Evolutionary conservation across 2,797 vertebrate species (phyloP), one percentile per base, ranked within the genome.

Genomic region (Propithecus deckenii): DNA sequence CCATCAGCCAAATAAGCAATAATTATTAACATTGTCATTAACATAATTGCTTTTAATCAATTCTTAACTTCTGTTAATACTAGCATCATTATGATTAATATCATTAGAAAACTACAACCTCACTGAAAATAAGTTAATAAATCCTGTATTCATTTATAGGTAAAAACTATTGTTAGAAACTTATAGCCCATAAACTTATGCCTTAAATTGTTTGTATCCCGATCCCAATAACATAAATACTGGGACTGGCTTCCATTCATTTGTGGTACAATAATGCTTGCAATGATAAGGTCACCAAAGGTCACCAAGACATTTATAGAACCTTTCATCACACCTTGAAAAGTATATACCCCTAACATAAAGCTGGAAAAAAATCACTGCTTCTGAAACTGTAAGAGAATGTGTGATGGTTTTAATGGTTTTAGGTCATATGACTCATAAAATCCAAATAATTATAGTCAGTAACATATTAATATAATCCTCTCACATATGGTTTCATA

Each of bases 391-490:
- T 65, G 52, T 41, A 28, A 94, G n/a, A 91, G 30, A 93, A 52
- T 86, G 59, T 50, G 14, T 59, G 7, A 35, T 81, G 32, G 10
- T 74, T 97, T 97, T 85, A 94, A 32, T 74, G 15, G 14, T 85
- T 96, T 98, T 87, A 89, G n/a, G 86, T 97, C 91, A 74, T 52
- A 57, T 88, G 87, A 90, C 15, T 96, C 91, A 90, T 80, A 90
- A 97, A 95, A 83, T 23, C 96, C 81, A 95, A 93, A 83, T 91
- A 93, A 97, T 91, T 96, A 67, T 81, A 97, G 30, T 63, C 67
- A 75, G 46, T 52, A 86, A 10, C 43, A 95, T 71, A 95, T 93
- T 97, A 96, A 96, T 94, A 84, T 86, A 94, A 87, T 78, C 83
- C 93, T 75, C 17, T 85, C 72, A 86, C 63, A 85, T 74, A 89